Base-by-base conservation (phyloP, 1,140 invertebrate genomes). In the Drosophila paulistorum region DNA sequence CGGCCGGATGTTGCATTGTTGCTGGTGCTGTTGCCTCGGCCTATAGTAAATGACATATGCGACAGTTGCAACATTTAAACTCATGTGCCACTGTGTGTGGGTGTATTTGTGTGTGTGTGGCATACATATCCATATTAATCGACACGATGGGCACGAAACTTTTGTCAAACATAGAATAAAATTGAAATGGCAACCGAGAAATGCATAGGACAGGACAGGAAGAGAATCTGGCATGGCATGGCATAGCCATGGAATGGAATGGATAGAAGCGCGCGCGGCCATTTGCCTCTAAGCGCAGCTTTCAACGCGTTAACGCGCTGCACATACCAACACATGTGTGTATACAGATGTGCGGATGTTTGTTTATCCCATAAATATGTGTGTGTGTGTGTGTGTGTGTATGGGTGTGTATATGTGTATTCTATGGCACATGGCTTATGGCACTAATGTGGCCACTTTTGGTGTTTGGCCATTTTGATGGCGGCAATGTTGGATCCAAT, bases 241-340 rank as follows among this genome's bases (percentile, higher is more conserved):
- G 45, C 37, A n/a, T 39, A 9, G 45, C 14, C n/a, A 10, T 48
- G 45, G 7, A 48, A 23, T 51, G 45, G 11, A 51, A 51, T 51
- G 45, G 45, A 51, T 51, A 23, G 45, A 51, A 51, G 3, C 17
- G 45, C 60, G 35, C 23, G 23, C 60, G 60, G 60, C 37, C 60
- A 62, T 42, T 62, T 59, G 57, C 37, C 60, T 62, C 60, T 62
- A 62, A 62, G 60, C 60, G 60, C 41, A 42, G 60, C 60, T 62
- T 62, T 62, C 60, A 48, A 64, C 62, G 41, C 62, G 41, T 54
- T 54, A 51, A 64, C 62, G 41, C 62, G 23, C 33, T 30, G 39
- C 33, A 63, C 61, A 63, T 30, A 39, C 37, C 37, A 39, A 62
- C 37, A 23, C 54, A 57, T 45, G 14, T 51, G 45, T 51, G 20